Evolutionary conservation across 2,113 vertebrate genomes (phyloP).

Genomic region (Smithornis capensis): DNA sequence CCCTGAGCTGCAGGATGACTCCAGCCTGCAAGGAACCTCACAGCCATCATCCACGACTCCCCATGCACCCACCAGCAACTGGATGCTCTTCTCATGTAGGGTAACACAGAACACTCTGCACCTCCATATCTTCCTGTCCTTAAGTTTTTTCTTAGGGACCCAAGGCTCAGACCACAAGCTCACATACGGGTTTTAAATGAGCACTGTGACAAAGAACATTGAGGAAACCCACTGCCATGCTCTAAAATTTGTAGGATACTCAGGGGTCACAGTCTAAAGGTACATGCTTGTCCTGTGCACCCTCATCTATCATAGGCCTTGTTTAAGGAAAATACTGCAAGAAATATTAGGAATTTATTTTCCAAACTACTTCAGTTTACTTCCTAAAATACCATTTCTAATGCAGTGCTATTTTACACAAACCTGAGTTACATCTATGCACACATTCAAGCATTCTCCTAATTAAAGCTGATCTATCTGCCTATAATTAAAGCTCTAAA

Average conservation of each 20-base stretch:
- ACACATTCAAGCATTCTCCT: neutral
- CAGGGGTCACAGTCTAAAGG: neutral
- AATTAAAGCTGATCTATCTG: neutral
- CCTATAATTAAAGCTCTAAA: neutral
- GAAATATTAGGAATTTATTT: neutral
- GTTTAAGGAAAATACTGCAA: neutral
- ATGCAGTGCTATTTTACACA: neutral
- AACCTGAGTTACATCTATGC: neutral
- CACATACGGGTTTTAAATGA: neutral
- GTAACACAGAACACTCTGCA: neutral
- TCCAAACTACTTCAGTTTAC: neutral
- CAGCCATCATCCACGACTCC: accelerated
- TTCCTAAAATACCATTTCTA: neutral
- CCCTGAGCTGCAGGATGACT: neutral
- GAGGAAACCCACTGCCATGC: neutral
- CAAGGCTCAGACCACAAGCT: neutral
- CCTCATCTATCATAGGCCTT: too few relatives aligned
- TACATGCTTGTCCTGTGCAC: neutral
- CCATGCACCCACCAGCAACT: accelerated
- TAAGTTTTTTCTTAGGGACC: neutral
- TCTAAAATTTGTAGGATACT: neutral
- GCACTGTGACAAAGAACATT: neutral
- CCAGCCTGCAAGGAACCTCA: neutral
- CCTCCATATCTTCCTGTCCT: neutral
- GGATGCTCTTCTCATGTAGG: neutral